Evolutionary conservation across 2,888 invertebrate genomes (phyloP), one percentile per base, ranked within the genome.

Genomic region (Holacanthella duospinosa): DNA sequence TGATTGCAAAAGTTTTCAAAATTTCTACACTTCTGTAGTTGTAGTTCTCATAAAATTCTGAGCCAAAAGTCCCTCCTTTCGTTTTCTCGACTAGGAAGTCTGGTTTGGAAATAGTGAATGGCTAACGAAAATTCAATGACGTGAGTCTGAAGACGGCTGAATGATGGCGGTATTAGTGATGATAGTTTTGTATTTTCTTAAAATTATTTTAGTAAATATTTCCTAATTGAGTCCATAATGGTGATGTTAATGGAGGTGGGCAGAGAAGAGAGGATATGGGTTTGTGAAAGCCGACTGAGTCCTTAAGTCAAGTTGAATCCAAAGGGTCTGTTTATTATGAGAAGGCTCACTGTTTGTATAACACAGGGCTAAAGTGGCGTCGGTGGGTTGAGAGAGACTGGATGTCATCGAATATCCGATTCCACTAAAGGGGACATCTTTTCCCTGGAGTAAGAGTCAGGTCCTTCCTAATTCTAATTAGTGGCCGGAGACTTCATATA

Each of bases 1-100:
- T 55, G 55, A 55, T 55, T 55, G 55, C 55, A 55, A 55, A 55
- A 55, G 55, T 55, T 55, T 12, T 25, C 24, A 4, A 48, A 48
- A 48, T 48, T 48, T 48, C 19, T 48, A 21, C 19, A 4, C 19
- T n/a, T 48, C 9, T 36, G 36, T 36, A 36, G 21, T 36, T 36
- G 16, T 36, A 16, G 16, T 6, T 16, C 36, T 36, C 36, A 36
- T 36, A 36, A 36, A 36, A 36, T 36, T 6, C 16, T 6, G 36
- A 36, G 36, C 16, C 16, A 16, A 36, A 36, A n/a, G n/a, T n/a
- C n/a, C n/a, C n/a, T n/a, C n/a, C n/a, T n/a, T n/a, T n/a, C n/a
- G n/a, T n/a, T n/a, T n/a, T n/a, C n/a, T n/a, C n/a, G n/a, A n/a
- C n/a, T n/a, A n/a, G n/a, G n/a, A n/a, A n/a, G n/a, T n/a, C n/a